Evolutionary conservation across 2,797 vertebrate genomes (phyloP).

Genomic region (Sebastes taczanowskii): DNA sequence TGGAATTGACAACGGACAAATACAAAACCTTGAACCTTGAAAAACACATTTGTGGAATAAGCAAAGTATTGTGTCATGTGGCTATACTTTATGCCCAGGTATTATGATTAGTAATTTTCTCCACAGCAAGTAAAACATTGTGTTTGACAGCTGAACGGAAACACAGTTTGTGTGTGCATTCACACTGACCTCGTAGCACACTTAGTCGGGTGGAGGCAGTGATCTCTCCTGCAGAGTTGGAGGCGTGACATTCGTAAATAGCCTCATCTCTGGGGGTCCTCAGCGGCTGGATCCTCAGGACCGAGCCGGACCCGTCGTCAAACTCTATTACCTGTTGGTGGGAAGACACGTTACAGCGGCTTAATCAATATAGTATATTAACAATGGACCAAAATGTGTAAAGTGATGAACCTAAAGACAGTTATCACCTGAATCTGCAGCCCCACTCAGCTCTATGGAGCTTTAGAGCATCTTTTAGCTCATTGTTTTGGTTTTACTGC

Average conservation of each 20-base stretch:
- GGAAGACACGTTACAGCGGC: background rate
- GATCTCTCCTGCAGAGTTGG: slow-evolving; percentile 94
- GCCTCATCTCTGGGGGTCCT: slow-evolving; percentile 96
- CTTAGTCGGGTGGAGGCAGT: slow-evolving; percentile 93
- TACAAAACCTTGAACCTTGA: background rate
- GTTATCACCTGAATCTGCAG: background rate
- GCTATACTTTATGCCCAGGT: background rate
- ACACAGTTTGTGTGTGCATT: background rate
- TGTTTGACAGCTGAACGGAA: background rate
- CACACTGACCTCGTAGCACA: slow-evolving; percentile 91
- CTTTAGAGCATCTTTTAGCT: background rate
- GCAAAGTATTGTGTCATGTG: background rate
- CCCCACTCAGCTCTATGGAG: no score
- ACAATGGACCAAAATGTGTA: background rate
- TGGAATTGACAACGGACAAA: no score
- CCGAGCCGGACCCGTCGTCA: slow-evolving; percentile 97
- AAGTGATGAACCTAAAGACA: background rate
- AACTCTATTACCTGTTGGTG: slow-evolving; percentile 95
- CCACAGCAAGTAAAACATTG: no score
- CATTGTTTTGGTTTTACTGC: background rate
- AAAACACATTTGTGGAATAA: background rate
- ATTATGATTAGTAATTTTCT: background rate
- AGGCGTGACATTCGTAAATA: slow-evolving; percentile 97
- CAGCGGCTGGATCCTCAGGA: slow-evolving; percentile 97
- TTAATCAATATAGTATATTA: background rate